Evolutionary conservation across 2,888 invertebrate genomes (phyloP), one percentile per base, ranked within the genome.

Genomic region (Folsomia candida): DNA sequence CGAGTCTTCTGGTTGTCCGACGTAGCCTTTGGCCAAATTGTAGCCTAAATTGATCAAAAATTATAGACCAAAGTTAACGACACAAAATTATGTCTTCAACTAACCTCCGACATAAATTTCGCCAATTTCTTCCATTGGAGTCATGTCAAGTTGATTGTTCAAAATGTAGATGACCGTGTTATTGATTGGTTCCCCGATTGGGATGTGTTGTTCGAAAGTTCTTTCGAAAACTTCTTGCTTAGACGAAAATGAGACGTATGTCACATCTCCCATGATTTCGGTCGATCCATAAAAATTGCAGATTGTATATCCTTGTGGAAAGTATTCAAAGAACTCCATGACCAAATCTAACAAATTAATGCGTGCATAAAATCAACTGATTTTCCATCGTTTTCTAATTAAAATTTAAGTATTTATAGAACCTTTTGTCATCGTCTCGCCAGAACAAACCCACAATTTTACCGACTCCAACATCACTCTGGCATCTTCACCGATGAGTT

Each of bases 191-290:
- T 86, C 82, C 28, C 93, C 93, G 89, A 57, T 11, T 11, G 2
- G 93, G 63, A 94, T 88, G 78, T 90, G 91, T 54, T 79, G 80
- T 11, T 89, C 87, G 24, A 75, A 47, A 9, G 68, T 66, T 70
- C 92, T 80, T 77, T 91, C 89, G 2, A 85, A 85, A 69, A 68
- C 77, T 18, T 81, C 81, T 14, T 80, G 69, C 18, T 84, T 81
- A 63, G 85, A 86, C 9, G 86, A 87, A 79, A 93, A 85, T 0
- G 90, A 85, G 78, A 90, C 89, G 81, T 88, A 93, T 0, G 93
- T 93, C 1, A 94, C 93, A 82, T 94, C 94, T 0, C 93, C 94
- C 91, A 94, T 94, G 0, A 93, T 89, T 82, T 95, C 95, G 0
- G 95, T 95, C 76, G 94, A 94, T 0, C 95, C 95, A 81, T 94